Evolutionary conservation across 2,797 vertebrate genomes (phyloP), one percentile per base, ranked within the genome.

Genomic region (Sternotherus odoratus): DNA sequence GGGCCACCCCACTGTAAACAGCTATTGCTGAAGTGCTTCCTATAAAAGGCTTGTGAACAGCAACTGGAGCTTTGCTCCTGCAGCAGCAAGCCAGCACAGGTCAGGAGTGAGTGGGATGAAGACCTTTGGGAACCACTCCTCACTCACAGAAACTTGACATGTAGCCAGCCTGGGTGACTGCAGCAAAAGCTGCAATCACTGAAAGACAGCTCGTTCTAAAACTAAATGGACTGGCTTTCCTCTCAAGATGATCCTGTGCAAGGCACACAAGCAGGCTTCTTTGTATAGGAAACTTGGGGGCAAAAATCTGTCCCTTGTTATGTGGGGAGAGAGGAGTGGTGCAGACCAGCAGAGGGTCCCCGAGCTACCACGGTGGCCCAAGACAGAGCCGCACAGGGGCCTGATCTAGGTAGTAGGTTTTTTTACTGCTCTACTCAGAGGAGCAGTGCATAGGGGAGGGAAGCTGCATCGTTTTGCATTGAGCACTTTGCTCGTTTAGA

Each of bases 81-180:
- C 26, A 0, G 3, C 87, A 93, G 60, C 92, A 95, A 77, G 91
- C 50, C 83, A 69, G 48, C 72, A 54, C 89, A 95, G 89, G 89
- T 84, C 95, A 94, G 79, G 87, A 56, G 7, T n/a, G 85, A 85
- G 90, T 88, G 78, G 85, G 86, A 84, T 50, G 93, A 46, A 94
- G 56, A 82, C 75, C 84, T 95, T 88, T 0, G 2, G 0, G 83
- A 86, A 90, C 89, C 94, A 54, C 96, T 94, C 95, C 95, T 91
- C 72, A 30, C 79, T 96, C 81, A 95, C 56, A 96, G 96, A 96
- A 96, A 97, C 96, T 93, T 95, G 63, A 30, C 75, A 5, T 2
- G 1, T 66, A 77, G 91, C 93, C 91, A 95, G 85, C 46, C 74
- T 49, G 56, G 84, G 54, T 77, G 90, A 28, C 2, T 91, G 78